Evolutionary conservation across 2,113 vertebrate genomes (phyloP).

Genomic region (Pagrus major): DNA sequence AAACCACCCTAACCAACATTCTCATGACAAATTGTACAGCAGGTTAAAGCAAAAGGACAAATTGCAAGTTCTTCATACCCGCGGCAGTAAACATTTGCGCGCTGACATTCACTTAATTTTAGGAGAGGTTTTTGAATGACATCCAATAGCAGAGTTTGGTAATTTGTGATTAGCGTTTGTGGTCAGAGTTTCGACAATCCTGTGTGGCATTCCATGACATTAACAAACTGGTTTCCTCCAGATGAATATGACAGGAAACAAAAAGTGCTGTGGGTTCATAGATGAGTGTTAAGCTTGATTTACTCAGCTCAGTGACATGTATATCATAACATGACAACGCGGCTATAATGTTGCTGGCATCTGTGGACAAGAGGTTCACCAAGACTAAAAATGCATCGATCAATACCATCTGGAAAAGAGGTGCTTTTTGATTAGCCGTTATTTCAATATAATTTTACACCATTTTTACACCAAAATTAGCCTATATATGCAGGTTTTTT

Average conservation of each 20-base stretch:
- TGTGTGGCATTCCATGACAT: constrained; percentile 39
- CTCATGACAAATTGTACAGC: constrained; percentile 54
- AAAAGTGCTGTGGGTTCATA: background rate
- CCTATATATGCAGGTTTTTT: too few species aligned
- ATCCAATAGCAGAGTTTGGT: constrained; percentile 47
- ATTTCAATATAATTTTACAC: too few species aligned
- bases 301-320: constrained; percentile 22
- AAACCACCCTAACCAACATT: constrained; percentile 43
- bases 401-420: background rate
- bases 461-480: too few species aligned
- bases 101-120: constrained; percentile 40
- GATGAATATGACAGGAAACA: constrained; percentile 22
- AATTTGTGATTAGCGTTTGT: constrained; percentile 41
- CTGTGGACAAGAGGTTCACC: constrained; percentile 13
- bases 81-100: constrained; percentile 30
- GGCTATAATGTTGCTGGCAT: background rate
- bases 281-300: constrained; percentile 36
- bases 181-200: constrained; percentile 24
- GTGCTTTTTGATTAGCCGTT: background rate
- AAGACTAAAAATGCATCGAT: background rate
- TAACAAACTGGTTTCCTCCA: constrained; percentile 39
- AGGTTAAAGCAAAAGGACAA: constrained; percentile 50
- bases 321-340: constrained; percentile 37
- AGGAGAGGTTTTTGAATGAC: constrained; percentile 43
- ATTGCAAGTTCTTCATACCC: constrained; percentile 24